Conservation (phyloP, 2,113 vertebrate genomes). For the Gadus chalcogrammus region DNA sequence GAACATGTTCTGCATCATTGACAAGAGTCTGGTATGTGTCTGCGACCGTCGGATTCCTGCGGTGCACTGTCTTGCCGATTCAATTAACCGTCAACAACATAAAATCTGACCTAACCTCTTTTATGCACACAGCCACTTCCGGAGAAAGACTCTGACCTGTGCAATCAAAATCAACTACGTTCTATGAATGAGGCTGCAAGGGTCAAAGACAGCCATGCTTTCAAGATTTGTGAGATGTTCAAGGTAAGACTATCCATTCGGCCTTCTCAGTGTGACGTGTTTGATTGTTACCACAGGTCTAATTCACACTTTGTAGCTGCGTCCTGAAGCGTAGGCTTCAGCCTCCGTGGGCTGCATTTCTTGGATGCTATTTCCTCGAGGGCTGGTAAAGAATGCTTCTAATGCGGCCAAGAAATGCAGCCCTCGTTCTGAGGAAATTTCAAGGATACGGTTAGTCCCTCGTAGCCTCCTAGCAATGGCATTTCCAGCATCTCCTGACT, state of each 20-base stretch:
- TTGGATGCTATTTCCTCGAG: too few species aligned
- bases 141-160: constrained; percentile 62
- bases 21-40: constrained; percentile 85
- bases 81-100: too few species aligned
- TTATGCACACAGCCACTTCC: constrained; percentile 79
- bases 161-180: constrained; percentile 80
- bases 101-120: neutral
- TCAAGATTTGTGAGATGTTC: constrained; percentile 91
- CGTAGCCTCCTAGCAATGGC: too few species aligned
- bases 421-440: too few species aligned
- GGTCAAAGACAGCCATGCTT: constrained; percentile 76
- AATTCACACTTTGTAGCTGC: too few species aligned
- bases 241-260: constrained; percentile 70
- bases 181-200: constrained; percentile 73
- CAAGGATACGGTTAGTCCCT: too few species aligned
- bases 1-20: constrained; percentile 91
- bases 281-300: too few species aligned
- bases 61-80: neutral
- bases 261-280: neutral
- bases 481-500: too few species aligned
- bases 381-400: too few species aligned
- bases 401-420: too few species aligned
- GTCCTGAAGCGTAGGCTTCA: too few species aligned
- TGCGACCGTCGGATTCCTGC: neutral
- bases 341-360: too few species aligned